Conservation (phyloP, 2,113 vertebrate genomes). For the Otocyon megalotis region DNA sequence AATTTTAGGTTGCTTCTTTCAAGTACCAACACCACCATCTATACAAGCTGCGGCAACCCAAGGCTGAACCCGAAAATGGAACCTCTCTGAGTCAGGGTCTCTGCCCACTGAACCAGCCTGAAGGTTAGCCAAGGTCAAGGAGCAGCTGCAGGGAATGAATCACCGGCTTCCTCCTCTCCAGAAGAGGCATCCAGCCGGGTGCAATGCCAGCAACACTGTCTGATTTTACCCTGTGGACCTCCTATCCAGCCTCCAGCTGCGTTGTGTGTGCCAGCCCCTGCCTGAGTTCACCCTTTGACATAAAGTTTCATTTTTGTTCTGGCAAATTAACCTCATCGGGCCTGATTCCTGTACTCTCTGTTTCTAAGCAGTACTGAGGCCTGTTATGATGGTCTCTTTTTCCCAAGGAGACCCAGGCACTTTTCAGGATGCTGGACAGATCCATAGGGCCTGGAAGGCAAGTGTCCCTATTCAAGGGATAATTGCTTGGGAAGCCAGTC, state of each 20-base stretch:
- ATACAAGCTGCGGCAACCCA: background rate
- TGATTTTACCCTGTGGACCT: background rate
- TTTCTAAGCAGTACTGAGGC: background rate
- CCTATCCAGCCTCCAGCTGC: background rate
- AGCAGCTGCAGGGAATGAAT: constrained; percentile 19
- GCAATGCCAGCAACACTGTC: background rate
- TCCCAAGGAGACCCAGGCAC: background rate
- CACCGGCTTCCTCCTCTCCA: background rate
- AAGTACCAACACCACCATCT: background rate
- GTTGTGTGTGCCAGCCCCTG: background rate
- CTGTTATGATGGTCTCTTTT: background rate
- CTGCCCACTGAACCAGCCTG: constrained; percentile 46
- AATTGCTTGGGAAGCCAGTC: background rate
- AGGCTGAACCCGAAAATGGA: constrained; percentile 19
- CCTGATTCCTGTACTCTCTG: background rate
- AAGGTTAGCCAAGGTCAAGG: constrained; percentile 61
- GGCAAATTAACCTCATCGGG: background rate
- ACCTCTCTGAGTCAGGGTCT: constrained; percentile 70
- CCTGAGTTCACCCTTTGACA: background rate
- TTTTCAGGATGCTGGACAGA: background rate
- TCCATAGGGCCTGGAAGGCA: background rate
- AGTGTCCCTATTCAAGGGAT: background rate
- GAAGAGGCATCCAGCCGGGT: background rate
- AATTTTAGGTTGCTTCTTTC: constrained; percentile 65
- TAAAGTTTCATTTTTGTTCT: background rate